phyloP scores from a whole-genome alignment of 2,113 vertebrate species.

The Takifugu bimaculatus region DNA sequence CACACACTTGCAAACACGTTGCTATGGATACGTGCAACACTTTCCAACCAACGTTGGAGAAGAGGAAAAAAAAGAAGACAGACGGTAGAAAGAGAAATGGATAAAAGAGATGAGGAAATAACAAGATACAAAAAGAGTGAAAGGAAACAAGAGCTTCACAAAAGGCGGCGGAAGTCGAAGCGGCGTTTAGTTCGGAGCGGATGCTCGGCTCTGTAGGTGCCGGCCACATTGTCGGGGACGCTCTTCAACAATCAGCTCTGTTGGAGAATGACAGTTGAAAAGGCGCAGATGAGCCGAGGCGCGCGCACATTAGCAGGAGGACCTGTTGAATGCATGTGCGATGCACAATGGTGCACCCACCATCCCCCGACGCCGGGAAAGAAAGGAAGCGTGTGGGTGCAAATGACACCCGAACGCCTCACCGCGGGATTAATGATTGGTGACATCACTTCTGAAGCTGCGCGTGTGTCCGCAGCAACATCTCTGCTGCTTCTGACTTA shows the following conservation, averaged over 20 bases:
- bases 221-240: conserved; percentile 32
- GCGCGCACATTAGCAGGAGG: too few species aligned
- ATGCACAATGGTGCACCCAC: background rate
- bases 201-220: conserved; percentile 8
- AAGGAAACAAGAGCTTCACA: conserved; percentile 55
- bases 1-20: conserved; percentile 59
- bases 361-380: background rate
- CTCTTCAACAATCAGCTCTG: conserved; percentile 44
- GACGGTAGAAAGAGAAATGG: conserved; percentile 51
- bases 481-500: conserved; percentile 23
- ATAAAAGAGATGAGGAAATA: conserved; percentile 56
- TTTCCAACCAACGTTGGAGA: conserved; percentile 30
- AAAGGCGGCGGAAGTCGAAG: conserved; percentile 38
- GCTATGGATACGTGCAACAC: conserved; percentile 75
- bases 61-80: conserved; percentile 6
- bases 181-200: conserved; percentile 40
- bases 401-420: too few species aligned
- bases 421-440: background rate
- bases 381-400: too few species aligned
- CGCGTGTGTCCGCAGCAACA: background rate
- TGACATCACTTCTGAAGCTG: conserved; percentile 12
- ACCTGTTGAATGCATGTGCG: background rate
- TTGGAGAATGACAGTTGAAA: conserved; percentile 42
- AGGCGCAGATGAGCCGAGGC: conserved; percentile 10
- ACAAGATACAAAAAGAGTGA: conserved; percentile 36